A percentile compares a stretch with the other conserved stretches of the same genome.
phyloP scores from a whole-genome alignment of 2,888 invertebrate genomes.

The Thera britannica region DNA sequence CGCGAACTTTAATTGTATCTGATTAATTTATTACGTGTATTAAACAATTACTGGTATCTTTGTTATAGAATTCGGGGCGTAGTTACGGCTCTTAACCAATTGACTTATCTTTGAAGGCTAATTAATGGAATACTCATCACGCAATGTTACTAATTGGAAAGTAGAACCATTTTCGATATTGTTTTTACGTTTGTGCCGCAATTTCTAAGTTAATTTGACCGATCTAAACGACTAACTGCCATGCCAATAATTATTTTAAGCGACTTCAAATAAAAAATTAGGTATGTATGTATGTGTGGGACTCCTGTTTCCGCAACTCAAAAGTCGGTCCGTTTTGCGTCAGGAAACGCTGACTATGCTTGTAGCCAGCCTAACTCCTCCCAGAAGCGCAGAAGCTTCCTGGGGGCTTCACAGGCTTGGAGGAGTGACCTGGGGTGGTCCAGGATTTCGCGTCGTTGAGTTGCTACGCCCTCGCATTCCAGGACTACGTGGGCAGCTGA shows the following conservation, averaged over 20 bases:
- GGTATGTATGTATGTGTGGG: no score
- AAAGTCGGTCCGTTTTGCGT: no score
- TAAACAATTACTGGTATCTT: constrained; percentile 83
- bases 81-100: constrained; percentile 70
- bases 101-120: constrained; percentile 80
- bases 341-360: no score
- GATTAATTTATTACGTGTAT: constrained; percentile 84
- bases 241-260: constrained; percentile 18
- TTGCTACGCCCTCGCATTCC: no score
- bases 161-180: constrained; percentile 60
- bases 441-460: no score
- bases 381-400: no score
- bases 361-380: no score
- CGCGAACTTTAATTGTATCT: constrained; percentile 79
- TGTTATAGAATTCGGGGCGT: constrained; percentile 76
- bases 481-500: no score
- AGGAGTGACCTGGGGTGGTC: no score
- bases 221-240: constrained; percentile 7
- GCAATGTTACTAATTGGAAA: constrained; percentile 74
- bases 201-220: constrained; percentile 35
- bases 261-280: background rate
- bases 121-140: constrained; percentile 77
- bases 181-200: constrained; percentile 46
- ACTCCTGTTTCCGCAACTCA: no score
- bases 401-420: no score